These are phyloP conservation scores for Tragelaphus strepsiceros DNA, from an alignment of 2,113 vertebrate genomes.

Conservation along the genomic window DNA sequence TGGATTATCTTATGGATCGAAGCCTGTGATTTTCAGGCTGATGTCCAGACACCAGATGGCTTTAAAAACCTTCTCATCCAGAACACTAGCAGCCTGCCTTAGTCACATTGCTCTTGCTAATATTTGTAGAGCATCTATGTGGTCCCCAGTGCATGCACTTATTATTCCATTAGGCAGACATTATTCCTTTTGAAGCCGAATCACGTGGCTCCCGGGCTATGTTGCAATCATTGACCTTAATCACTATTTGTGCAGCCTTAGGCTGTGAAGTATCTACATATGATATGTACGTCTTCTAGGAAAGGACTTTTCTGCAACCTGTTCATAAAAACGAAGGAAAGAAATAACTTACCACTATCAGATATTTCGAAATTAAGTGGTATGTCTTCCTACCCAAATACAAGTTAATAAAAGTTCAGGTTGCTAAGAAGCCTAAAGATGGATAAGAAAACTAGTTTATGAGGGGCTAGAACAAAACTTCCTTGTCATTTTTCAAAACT, in stretches of 20 bases:
- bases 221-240: neutral
- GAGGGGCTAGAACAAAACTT: neutral
- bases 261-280: neutral
- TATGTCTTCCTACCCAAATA: neutral
- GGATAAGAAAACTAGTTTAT: neutral
- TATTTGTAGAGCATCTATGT: constrained; percentile 59
- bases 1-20: constrained; percentile 44
- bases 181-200: constrained; percentile 29
- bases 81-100: constrained; percentile 50
- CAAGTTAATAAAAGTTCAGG: neutral
- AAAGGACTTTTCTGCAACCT: neutral
- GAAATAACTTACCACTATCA: neutral
- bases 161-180: constrained; percentile 48
- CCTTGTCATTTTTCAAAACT: neutral
- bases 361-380: neutral
- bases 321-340: neutral
- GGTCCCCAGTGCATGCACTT: constrained; percentile 20
- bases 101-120: constrained; percentile 49
- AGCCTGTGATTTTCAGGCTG: constrained; percentile 66
- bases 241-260: constrained; percentile 23
- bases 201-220: neutral
- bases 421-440: neutral
- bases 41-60: constrained; percentile 71
- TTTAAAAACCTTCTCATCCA: constrained; percentile 58
- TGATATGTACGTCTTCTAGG: neutral